Evolutionary conservation across 2,888 invertebrate genomes (phyloP).

Genomic region (Stenichneumon culpator): DNA sequence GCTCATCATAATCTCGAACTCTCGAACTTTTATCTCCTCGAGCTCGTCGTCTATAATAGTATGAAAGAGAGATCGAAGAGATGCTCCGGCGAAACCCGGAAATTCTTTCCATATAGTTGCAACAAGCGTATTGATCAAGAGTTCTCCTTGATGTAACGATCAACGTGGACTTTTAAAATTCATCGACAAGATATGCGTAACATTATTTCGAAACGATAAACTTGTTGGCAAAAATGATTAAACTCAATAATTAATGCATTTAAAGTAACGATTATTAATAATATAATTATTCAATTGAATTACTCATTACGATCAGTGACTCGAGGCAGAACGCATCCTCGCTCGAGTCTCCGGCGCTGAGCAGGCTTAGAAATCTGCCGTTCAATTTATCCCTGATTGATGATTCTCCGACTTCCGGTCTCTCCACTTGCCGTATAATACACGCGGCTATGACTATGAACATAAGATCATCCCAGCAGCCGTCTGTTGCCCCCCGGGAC

Average conservation of each 20-base stretch:
- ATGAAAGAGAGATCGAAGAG: conserved; percentile 42
- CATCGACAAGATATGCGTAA: neutral
- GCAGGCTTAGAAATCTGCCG: neutral
- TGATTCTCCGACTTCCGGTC: neutral
- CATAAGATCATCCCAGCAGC: too few species aligned
- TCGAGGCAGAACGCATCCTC: neutral
- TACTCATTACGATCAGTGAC: neutral
- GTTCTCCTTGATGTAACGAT: neutral
- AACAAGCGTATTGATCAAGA: neutral
- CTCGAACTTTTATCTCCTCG: conserved; percentile 20
- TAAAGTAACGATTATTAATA: too few species aligned
- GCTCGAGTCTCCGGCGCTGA: neutral
- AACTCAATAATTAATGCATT: too few species aligned
- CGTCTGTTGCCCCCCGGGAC: neutral
- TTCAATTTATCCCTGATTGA: neutral
- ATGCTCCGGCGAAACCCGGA: conserved; percentile 10
- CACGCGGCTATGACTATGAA: neutral
- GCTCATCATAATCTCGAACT: conserved; percentile 27
- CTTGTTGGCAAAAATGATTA: too few species aligned
- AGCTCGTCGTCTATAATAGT: conserved; percentile 27
- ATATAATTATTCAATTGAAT: too few species aligned
- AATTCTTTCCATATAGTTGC: conserved; percentile 24
- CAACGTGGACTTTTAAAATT: neutral
- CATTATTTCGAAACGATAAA: neutral
- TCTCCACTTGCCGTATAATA: neutral